Percentiles rank a stretch among this genome's conserved stretches.
Evolutionary conservation across 2,113 vertebrate species (phyloP).

Genomic region (Pangasianodon hypophthalmus): DNA sequence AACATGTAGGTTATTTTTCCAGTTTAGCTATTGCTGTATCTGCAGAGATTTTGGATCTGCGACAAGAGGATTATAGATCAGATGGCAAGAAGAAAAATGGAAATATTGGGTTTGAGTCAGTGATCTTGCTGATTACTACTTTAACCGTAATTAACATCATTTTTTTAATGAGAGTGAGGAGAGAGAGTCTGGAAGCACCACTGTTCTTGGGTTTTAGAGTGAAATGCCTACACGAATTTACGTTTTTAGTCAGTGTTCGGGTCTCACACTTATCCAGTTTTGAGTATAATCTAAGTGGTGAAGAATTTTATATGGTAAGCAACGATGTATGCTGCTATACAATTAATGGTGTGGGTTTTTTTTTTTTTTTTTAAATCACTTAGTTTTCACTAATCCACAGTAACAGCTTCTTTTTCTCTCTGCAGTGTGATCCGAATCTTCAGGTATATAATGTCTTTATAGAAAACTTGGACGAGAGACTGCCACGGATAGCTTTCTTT

Average conservation of each 20-base stretch:
- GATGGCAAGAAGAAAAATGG: not conserved
- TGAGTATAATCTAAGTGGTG: not conserved
- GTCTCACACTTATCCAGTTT: not conserved
- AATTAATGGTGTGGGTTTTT: not conserved
- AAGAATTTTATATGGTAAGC: not conserved
- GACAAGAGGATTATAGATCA: not conserved
- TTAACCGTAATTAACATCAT: not conserved
- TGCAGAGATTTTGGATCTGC: not conserved
- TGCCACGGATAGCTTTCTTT: slow-evolving; percentile 83
- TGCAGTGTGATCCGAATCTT: slow-evolving; percentile 82
- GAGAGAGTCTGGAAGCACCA: not conserved
- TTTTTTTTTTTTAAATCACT: not conserved
- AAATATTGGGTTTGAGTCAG: not conserved
- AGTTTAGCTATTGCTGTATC: not conserved
- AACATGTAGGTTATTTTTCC: not conserved
- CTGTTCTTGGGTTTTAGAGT: not conserved
- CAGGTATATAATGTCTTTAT: slow-evolving; percentile 87
- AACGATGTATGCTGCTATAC: not conserved
- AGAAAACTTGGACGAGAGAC: slow-evolving; percentile 79
- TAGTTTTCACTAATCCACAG: not conserved
- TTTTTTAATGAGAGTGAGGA: not conserved
- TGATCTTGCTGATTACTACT: not conserved
- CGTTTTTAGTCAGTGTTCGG: not conserved
- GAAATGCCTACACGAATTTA: not conserved
- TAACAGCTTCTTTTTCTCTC: slow-evolving; percentile 12